These are phyloP conservation scores for Phrynosoma platyrhinos DNA, from an alignment of 2,113 vertebrate species.

Conservation along the genomic window DNA sequence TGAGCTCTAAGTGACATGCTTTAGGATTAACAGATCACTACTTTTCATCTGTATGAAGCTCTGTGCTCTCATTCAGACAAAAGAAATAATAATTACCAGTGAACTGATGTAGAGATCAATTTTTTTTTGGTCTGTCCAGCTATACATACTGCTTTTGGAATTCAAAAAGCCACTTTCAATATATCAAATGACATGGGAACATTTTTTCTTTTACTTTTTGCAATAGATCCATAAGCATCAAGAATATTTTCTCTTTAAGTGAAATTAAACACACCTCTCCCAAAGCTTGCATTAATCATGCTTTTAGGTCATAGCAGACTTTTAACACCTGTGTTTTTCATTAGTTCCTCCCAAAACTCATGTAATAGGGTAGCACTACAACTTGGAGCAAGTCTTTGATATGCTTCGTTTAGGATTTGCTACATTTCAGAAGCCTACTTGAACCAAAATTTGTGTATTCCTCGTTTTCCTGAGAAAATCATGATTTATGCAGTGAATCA, in stretches of 20 bases:
- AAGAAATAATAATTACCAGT: background rate
- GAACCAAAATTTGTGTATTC: slow-evolving; percentile 39
- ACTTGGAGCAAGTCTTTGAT: background rate
- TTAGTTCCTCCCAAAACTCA: background rate
- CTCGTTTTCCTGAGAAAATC: slow-evolving; percentile 42
- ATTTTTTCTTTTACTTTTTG: slow-evolving; percentile 20
- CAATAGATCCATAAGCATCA: slow-evolving; percentile 12
- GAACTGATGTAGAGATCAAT: background rate
- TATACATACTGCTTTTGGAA: background rate
- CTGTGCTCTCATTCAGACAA: background rate
- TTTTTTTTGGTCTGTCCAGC: background rate
- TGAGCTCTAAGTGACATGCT: background rate
- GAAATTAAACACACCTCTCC: slow-evolving; percentile 38
- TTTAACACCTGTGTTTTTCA: background rate
- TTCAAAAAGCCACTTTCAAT: background rate
- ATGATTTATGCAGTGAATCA: slow-evolving; percentile 47
- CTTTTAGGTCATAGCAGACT: slow-evolving; percentile 19
- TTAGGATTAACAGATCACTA: background rate
- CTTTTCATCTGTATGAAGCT: slow-evolving; percentile 1
- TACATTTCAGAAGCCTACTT: slow-evolving; percentile 23
- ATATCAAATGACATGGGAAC: too few species aligned
- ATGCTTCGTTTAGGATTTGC: background rate
- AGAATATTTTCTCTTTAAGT: slow-evolving; percentile 20
- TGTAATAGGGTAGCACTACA: background rate
- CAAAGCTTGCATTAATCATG: slow-evolving; percentile 11